phyloP scores from a whole-genome alignment of 2,888 invertebrate genomes.

The Laspeyria flexula region DNA sequence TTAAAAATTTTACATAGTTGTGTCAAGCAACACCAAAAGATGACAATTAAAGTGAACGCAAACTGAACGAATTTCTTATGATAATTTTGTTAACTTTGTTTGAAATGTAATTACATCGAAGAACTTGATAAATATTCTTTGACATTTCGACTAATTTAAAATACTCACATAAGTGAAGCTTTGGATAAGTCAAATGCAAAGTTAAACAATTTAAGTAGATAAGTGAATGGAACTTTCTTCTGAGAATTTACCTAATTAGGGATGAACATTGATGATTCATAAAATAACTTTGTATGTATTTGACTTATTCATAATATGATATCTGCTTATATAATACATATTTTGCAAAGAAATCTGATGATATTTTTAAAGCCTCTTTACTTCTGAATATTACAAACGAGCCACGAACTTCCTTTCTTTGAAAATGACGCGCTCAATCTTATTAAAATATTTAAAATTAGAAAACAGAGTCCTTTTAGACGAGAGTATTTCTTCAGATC shows the following conservation, averaged over 20 bases:
- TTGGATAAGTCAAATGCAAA: conserved; percentile 24
- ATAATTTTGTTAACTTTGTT: conserved; percentile 17
- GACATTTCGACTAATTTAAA: conserved; percentile 30
- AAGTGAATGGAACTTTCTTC: conserved; percentile 16
- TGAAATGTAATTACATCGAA: conserved; percentile 24
- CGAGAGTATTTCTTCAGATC: too few species aligned
- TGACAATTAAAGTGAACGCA: conserved; percentile 18
- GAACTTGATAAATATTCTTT: conserved; percentile 35
- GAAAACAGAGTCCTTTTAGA: too few species aligned
- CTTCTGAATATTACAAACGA: too few species aligned
- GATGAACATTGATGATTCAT: conserved; percentile 1
- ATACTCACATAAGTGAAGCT: conserved; percentile 23
- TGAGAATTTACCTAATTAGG: conserved; percentile 14
- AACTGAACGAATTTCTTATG: conserved; percentile 4
- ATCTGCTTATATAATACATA: background rate
- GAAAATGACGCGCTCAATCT: too few species aligned
- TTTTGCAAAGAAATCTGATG: background rate
- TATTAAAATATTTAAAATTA: too few species aligned
- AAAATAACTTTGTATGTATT: background rate
- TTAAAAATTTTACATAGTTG: too few species aligned
- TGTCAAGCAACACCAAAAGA: too few species aligned
- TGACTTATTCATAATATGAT: background rate
- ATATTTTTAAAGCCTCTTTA: too few species aligned
- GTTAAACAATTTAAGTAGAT: conserved; percentile 13
- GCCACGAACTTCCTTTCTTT: too few species aligned